Conservation (phyloP, 2,113 vertebrate genomes). For the Pipa parva region DNA sequence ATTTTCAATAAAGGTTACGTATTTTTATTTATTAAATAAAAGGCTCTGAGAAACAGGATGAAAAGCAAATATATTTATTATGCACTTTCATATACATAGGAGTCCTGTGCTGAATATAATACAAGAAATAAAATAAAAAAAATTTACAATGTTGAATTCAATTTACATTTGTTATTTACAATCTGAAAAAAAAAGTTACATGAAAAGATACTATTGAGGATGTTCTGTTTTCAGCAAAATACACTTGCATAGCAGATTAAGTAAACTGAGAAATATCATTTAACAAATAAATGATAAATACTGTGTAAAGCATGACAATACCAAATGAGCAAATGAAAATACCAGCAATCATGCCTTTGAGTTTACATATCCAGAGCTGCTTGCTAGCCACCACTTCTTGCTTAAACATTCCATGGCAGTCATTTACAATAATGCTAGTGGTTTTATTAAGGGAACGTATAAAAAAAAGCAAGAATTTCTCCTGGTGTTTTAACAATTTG, state of each 20-base stretch:
- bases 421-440: slow-evolving; percentile 10
- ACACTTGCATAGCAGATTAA: slow-evolving; percentile 71
- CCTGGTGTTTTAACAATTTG: neutral
- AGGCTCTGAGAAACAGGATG: slow-evolving; percentile 65
- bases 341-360: slow-evolving; percentile 1
- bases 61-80: slow-evolving; percentile 99
- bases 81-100: slow-evolving; percentile 98
- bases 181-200: slow-evolving; percentile 61
- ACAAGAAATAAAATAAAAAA: slow-evolving; percentile 92
- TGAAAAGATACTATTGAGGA: slow-evolving; percentile 52
- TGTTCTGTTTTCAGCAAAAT: slow-evolving; percentile 53
- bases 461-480: neutral
- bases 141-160: slow-evolving; percentile 88
- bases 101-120: slow-evolving; percentile 86
- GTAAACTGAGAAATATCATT: slow-evolving; percentile 47
- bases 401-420: slow-evolving; percentile 14
- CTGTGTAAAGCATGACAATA: slow-evolving; percentile 14
- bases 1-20: too few relatives aligned
- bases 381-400: slow-evolving; percentile 11
- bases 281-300: slow-evolving; percentile 46
- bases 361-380: slow-evolving; percentile 16
- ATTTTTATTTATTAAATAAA: too few relatives aligned
- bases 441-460: slow-evolving; percentile 34
- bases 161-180: slow-evolving; percentile 98
- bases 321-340: neutral